A percentile compares a stretch with the other conserved stretches of the same genome.
These are phyloP conservation scores for Axinella damicornis DNA, from an alignment of 37 sponge, comb jelly and placozoan genomes.

Conservation along the genomic window DNA sequence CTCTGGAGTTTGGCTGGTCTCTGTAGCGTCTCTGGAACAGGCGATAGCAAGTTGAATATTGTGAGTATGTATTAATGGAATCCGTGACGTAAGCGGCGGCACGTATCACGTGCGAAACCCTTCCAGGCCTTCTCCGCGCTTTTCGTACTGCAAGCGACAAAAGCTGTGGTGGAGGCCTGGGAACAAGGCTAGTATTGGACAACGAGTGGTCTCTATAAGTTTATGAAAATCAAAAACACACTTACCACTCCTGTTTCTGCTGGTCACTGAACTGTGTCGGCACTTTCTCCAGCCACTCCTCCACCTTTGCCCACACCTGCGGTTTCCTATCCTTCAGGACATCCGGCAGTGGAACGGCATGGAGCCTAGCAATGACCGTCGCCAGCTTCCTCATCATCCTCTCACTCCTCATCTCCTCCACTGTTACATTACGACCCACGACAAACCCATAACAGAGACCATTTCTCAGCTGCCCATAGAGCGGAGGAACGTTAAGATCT, in stretches of 20 bases:
- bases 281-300: constrained; percentile 36
- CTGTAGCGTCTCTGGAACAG: no score
- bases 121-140: no score
- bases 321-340: constrained; percentile 8
- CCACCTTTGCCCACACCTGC: constrained; percentile 32
- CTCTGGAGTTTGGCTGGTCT: no score
- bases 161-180: no score
- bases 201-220: no score
- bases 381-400: constrained; percentile 46
- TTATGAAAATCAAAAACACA: no score
- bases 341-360: constrained; percentile 30
- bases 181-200: no score
- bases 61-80: no score
- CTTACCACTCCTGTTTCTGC: constrained; percentile 31
- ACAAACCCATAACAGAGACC: constrained; percentile 72
- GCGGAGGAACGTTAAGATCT: constrained; percentile 37
- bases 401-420: constrained; percentile 56
- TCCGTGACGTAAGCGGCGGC: no score
- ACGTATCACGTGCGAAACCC: no score
- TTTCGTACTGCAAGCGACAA: no score
- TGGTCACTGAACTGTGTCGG: constrained; percentile 33
- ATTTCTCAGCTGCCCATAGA: constrained; percentile 70
- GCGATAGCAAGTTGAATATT: no score
- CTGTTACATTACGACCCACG: constrained; percentile 51
- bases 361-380: constrained; percentile 69